Percentiles rank a stretch among this genome's conserved stretches.
Conservation (phyloP, 2,888 invertebrate species). For the Scrobipalpa costella region DNA sequence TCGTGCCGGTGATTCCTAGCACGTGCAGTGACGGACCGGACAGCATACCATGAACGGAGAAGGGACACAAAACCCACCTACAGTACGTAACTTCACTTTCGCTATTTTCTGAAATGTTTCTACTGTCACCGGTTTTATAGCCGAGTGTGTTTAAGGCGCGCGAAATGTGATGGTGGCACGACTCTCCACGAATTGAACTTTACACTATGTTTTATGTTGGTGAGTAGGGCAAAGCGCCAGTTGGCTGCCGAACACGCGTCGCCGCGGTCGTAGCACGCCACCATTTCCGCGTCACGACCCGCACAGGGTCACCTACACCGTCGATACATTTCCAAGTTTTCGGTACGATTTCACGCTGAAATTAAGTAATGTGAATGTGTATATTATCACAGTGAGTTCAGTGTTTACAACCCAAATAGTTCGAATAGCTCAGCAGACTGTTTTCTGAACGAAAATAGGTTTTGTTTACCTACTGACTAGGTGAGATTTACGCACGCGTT, state of each 20-base stretch:
- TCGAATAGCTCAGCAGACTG: background rate
- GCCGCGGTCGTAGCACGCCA: conserved; percentile 51
- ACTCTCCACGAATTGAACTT: conserved; percentile 65
- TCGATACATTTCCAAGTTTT: background rate
- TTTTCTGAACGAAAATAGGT: conserved; percentile 16
- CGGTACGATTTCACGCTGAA: conserved; percentile 3
- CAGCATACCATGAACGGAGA: conserved; percentile 45
- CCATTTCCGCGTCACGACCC: conserved; percentile 55
- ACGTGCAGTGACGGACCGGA: conserved; percentile 44
- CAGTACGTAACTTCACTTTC: conserved; percentile 49
- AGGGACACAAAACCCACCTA: conserved; percentile 43
- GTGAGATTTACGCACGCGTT: conserved; percentile 23
- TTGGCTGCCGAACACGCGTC: conserved; percentile 67
- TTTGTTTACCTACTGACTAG: conserved; percentile 23
- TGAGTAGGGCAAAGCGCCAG: conserved; percentile 75
- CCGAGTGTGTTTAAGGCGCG: conserved; percentile 32
- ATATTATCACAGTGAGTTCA: background rate
- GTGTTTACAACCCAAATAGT: background rate
- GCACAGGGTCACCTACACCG: conserved; percentile 47
- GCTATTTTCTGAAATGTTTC: conserved; percentile 24
- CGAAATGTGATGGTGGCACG: conserved; percentile 45
- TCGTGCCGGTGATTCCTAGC: conserved; percentile 35
- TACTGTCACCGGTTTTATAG: background rate
- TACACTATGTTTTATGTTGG: conserved; percentile 63
- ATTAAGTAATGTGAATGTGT: conserved; percentile 4